Evolutionary conservation across 2,113 vertebrate genomes (phyloP).

Genomic region (Mystacornis crossleyi): DNA sequence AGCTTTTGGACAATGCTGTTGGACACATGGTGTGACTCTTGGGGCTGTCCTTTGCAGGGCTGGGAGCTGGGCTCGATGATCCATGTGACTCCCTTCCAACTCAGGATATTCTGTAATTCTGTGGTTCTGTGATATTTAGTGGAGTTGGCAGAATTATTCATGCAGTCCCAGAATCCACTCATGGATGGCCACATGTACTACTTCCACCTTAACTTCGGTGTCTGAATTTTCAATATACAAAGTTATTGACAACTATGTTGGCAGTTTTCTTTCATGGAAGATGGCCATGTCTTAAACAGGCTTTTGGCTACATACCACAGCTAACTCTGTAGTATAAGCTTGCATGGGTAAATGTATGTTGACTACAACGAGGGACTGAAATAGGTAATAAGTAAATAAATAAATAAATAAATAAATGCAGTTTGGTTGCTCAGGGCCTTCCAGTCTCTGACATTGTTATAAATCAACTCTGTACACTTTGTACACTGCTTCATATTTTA

Average conservation of each 20-base stretch:
- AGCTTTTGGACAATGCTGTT: not conserved
- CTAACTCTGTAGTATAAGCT: not conserved
- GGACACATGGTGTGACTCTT: not conserved
- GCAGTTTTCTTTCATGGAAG: not conserved
- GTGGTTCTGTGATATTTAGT: not conserved
- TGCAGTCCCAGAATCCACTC: not conserved
- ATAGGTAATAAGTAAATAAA: not conserved
- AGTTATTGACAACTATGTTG: not conserved
- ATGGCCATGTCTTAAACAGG: not conserved
- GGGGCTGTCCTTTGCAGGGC: not conserved
- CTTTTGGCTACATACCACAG: not conserved
- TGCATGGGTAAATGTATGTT: not conserved
- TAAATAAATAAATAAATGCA: not conserved
- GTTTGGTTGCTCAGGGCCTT: not conserved
- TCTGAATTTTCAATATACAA: not conserved
- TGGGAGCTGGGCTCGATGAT: too few relatives aligned
- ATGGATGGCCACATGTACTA: not conserved
- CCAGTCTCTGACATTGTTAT: not conserved
- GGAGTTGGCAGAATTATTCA: not conserved
- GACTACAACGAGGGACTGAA: not conserved
- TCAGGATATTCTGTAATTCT: not conserved
- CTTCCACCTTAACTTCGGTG: not conserved
- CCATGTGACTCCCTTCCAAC: not conserved
- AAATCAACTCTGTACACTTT: not conserved
- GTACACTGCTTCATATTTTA: not conserved